Conservation (phyloP, 2,797 vertebrate species). For the Clamator glandarius region DNA sequence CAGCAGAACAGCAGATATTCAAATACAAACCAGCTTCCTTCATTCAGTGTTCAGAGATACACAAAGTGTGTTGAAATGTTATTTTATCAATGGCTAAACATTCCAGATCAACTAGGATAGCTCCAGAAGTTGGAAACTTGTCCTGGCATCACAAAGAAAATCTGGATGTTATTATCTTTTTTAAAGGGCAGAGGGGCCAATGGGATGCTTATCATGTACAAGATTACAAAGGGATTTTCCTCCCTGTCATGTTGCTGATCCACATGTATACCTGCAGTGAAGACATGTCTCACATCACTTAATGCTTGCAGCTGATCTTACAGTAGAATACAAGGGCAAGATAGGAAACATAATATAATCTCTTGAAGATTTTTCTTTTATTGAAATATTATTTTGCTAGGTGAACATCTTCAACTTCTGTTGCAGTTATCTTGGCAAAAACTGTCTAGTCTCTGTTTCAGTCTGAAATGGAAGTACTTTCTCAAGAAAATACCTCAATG, state of each 20-base stretch:
- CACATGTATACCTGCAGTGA: background rate
- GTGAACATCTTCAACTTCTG: background rate
- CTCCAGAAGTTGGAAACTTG: background rate
- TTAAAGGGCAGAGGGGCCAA: background rate
- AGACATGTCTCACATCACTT: background rate
- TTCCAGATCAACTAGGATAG: background rate
- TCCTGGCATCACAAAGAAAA: background rate
- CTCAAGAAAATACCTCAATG: background rate
- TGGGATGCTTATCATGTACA: background rate
- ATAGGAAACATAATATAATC: background rate
- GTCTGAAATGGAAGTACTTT: background rate
- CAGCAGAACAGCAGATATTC: background rate
- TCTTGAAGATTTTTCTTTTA: background rate
- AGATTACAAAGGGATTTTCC: background rate
- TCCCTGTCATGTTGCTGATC: background rate
- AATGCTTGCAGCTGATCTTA: background rate
- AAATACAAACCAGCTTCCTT: background rate
- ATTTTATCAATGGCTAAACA: background rate
- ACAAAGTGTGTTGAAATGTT: background rate
- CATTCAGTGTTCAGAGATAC: background rate
- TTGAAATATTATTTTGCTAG: background rate
- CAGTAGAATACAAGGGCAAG: background rate
- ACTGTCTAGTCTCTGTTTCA: background rate
- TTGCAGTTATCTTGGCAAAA: background rate
- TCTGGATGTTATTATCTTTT: background rate